phyloP scores from a whole-genome alignment of 2,888 invertebrate species.

The Ophion ellenae region DNA sequence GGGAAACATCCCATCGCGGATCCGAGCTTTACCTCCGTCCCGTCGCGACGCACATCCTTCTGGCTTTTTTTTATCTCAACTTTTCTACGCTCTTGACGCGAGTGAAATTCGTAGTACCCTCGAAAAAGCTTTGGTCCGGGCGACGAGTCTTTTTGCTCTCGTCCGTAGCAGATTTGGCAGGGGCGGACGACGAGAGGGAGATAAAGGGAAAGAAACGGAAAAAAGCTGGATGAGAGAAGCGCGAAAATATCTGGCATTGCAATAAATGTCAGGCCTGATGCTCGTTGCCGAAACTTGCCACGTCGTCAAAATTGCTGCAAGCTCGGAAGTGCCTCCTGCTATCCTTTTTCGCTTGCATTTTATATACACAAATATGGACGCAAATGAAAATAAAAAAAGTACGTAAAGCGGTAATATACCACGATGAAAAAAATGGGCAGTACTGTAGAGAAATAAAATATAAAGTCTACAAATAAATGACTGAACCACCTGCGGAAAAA shows the following conservation, averaged over 20 bases:
- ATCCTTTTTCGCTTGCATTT: slow-evolving; percentile 7
- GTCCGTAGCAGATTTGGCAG: slow-evolving; percentile 46
- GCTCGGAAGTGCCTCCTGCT: slow-evolving; percentile 37
- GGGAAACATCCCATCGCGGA: slow-evolving; percentile 21
- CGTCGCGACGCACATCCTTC: slow-evolving; percentile 24
- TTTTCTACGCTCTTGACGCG: slow-evolving; percentile 64
- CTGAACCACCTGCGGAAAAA: not conserved
- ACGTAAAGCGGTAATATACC: slow-evolving; percentile 15
- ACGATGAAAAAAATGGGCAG: not conserved
- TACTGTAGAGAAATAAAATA: not conserved
- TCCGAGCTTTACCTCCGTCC: slow-evolving; percentile 16
- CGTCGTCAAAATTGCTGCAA: slow-evolving; percentile 57
- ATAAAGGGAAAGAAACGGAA: not conserved
- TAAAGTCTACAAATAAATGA: not conserved
- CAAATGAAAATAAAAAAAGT: slow-evolving; percentile 20
- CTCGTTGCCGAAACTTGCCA: slow-evolving; percentile 58
- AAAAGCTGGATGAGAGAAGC: slow-evolving; percentile 53
- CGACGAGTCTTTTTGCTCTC: slow-evolving; percentile 47
- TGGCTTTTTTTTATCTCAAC: slow-evolving; percentile 57
- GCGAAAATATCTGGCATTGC: slow-evolving; percentile 65
- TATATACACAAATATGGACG: not conserved
- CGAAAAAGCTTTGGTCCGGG: slow-evolving; percentile 64
- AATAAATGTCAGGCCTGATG: slow-evolving; percentile 64
- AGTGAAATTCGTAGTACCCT: slow-evolving; percentile 67
- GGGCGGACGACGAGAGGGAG: not conserved